Evolutionary conservation across 2,113 vertebrate genomes (phyloP), one percentile per base, ranked within the genome.

Genomic region (Lasiurus borealis): DNA sequence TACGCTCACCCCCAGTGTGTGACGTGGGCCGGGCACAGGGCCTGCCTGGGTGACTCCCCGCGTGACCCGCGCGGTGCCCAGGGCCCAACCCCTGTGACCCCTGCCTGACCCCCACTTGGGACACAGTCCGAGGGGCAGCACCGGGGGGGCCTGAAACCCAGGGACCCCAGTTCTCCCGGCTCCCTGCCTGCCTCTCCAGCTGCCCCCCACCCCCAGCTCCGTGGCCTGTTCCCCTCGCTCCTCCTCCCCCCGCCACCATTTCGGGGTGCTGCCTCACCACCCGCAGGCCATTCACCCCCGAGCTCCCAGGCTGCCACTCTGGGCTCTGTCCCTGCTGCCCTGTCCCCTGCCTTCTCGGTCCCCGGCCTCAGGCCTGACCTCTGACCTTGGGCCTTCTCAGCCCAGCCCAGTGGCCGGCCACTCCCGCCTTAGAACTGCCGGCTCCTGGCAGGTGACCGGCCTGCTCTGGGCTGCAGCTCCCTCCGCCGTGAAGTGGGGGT

Each of bases 21-120:
- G 95, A 97, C 89, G 87, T 23, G 94, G 95, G 73, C 44, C 78
- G 85, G 80, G 97, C 57, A 50, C 93, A 0, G 27, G 50, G 95
- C 95, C 90, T 3, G 75, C 73, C 95, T 23, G 16, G 92, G 93
- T 62, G 0, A 91, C 95, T 85, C 48, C 94, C 96, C 97, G 91
- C 91, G 91, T 97, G 97, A 97, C 96, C 91, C 25, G 62, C 0
- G 0, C 86, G 15, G 62, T 92, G 90, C 69, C 2, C 8, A 88
- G 77, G 21, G 85, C 73, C 81, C 64, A 52, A 52, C 66, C 66
- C 80, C 59, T 14, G 6, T 77, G 96, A 78, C 59, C 6, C 12
- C 2, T 0, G 4, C 27, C 21, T 54, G 86, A 89, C 66, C 13
- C 1, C 68, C 3, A 6, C 76, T 8, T 3, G 6, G 54, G 13